Evolutionary conservation across 2,113 vertebrate genomes (phyloP).

Genomic region (Sceloporus tristichus): DNA sequence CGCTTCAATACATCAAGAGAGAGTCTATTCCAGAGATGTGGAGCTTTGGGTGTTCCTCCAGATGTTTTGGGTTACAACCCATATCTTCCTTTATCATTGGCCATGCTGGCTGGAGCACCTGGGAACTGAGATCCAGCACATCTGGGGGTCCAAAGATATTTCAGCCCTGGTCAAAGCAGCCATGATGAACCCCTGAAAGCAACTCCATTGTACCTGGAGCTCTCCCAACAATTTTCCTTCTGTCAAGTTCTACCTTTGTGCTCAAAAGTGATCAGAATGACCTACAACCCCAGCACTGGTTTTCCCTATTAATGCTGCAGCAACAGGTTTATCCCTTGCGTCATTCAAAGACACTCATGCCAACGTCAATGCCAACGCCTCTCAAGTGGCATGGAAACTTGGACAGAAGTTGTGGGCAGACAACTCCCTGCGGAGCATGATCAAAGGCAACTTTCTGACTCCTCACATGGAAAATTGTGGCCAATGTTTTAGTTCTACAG

Average conservation of each 20-base stretch:
- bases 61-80: not conserved
- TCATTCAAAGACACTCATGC: not conserved
- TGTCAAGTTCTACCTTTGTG: not conserved
- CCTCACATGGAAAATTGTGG: not conserved
- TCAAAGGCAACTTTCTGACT: not conserved
- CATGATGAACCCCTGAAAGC: not conserved
- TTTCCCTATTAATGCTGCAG: not conserved
- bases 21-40: no score
- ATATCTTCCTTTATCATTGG: not conserved
- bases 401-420: not conserved
- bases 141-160: not conserved
- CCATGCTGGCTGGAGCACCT: not conserved
- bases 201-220: no score
- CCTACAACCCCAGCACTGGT: no score
- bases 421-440: not conserved
- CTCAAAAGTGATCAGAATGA: not conserved
- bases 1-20: no score
- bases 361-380: no score
- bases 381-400: not conserved
- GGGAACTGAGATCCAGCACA: not conserved
- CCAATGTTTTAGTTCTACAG: not conserved
- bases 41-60: not conserved
- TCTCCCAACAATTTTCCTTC: not conserved
- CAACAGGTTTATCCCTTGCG: not conserved
- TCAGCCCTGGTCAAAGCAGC: not conserved